These are phyloP conservation scores for Coboldia fuscipes DNA, from an alignment of 1,140 invertebrate genomes.

Conservation along the genomic window DNA sequence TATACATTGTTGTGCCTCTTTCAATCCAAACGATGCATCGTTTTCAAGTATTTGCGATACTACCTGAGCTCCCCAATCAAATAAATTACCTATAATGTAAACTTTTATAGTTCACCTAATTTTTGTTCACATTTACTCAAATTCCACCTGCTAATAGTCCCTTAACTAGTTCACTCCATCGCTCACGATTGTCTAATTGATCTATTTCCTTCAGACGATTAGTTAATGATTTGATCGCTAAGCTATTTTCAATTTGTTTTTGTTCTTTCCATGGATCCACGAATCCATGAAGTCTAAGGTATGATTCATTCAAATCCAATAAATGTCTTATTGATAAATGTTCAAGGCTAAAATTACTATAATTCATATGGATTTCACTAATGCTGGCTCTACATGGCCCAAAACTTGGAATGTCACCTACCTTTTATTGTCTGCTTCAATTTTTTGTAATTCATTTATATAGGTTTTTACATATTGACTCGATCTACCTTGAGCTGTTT, in stretches of 20 bases:
- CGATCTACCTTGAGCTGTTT: constrained; percentile 54
- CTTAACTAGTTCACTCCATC: constrained; percentile 33
- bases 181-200: constrained; percentile 24
- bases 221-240: constrained; percentile 27
- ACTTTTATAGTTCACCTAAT: constrained; percentile 32
- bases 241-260: constrained; percentile 35
- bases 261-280: constrained; percentile 74
- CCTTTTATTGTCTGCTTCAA: constrained; percentile 33
- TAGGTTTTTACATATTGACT: constrained; percentile 68
- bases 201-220: constrained; percentile 31
- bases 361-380: no score
- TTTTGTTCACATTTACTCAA: constrained; percentile 39
- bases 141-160: constrained; percentile 44
- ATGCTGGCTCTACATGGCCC: no score
- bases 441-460: constrained; percentile 51
- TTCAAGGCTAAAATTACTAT: constrained; percentile 56
- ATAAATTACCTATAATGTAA: constrained; percentile 71
- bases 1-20: constrained; percentile 51
- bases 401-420: no score
- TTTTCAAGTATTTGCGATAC: constrained; percentile 63
- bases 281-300: constrained; percentile 74
- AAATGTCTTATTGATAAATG: constrained; percentile 70
- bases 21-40: constrained; percentile 48
- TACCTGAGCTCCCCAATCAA: constrained; percentile 90
- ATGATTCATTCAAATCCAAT: constrained; percentile 81